Percentiles rank a stretch among this genome's conserved stretches.
Evolutionary conservation across 30 jellyfish, hydroid and myxozoan genomes (phyloP).

Genomic region (Hydra vulgaris): DNA sequence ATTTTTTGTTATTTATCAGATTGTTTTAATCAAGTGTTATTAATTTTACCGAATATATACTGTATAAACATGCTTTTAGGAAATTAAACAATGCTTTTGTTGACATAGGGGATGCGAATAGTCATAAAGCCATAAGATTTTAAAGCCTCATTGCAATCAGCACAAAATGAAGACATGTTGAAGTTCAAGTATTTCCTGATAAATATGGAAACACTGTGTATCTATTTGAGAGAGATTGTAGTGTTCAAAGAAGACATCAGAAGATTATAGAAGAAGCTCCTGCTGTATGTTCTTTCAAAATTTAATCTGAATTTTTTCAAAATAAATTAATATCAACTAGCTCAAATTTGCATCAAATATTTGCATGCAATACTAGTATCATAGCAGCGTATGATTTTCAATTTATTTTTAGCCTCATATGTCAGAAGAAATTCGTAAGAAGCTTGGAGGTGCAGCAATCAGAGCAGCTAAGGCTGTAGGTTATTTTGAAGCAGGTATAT

Average conservation of each 20-base stretch:
- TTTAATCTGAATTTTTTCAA: neutral
- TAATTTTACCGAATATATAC: no score
- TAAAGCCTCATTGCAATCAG: conserved; percentile 83
- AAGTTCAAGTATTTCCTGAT: conserved; percentile 91
- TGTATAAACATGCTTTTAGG: no score
- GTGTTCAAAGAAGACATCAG: conserved; percentile 96
- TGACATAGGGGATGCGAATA: conserved; percentile 81
- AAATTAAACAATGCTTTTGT: neutral
- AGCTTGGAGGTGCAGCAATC: conserved; percentile 88
- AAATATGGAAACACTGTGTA: conserved; percentile 76
- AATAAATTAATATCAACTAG: no score
- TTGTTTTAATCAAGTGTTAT: no score
- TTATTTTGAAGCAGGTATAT: no score
- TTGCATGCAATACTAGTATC: no score
- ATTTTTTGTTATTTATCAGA: neutral
- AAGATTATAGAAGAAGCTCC: conserved; percentile 95
- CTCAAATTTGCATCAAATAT: no score
- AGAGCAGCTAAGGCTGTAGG: conserved; percentile 91
- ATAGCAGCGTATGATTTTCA: no score
- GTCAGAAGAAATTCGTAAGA: conserved; percentile 50
- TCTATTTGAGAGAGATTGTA: conserved; percentile 79
- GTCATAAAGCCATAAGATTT: conserved; percentile 55
- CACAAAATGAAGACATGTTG: conserved; percentile 89
- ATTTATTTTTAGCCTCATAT: conserved; percentile 75
- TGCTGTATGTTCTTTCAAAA: conserved; percentile 41